Percentiles rank a stretch among this genome's conserved stretches.
These are phyloP conservation scores for Atopsyche davidsoni DNA, from an alignment of 1,140 invertebrate species.

Conservation along the genomic window DNA sequence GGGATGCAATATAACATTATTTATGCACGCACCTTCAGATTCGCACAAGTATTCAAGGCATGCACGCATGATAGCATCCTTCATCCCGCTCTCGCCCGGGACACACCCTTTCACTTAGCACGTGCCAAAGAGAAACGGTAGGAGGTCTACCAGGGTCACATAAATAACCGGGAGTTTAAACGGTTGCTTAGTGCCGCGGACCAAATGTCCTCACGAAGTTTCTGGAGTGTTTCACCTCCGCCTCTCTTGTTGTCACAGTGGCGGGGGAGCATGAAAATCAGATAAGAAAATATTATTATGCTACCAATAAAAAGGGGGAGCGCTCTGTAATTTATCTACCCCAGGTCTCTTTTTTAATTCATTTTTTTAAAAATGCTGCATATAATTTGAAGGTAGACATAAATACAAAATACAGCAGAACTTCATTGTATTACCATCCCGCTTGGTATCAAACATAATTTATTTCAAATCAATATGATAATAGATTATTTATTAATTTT, in stretches of 20 bases:
- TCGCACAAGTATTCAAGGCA: slow-evolving; percentile 25
- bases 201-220: slow-evolving; percentile 29
- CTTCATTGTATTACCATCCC: too few species aligned
- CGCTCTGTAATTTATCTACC: too few species aligned
- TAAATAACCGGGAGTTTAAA: slow-evolving; percentile 30
- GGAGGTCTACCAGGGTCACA: slow-evolving; percentile 24
- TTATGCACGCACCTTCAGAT: slow-evolving; percentile 29
- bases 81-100: slow-evolving; percentile 1
- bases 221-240: slow-evolving; percentile 15
- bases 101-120: slow-evolving; percentile 5
- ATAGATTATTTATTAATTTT: too few species aligned
- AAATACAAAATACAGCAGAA: too few species aligned
- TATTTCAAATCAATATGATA: too few species aligned
- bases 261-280: too few species aligned
- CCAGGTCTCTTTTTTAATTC: too few species aligned
- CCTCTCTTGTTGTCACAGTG: slow-evolving; percentile 14
- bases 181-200: slow-evolving; percentile 26
- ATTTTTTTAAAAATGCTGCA: too few species aligned
- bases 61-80: slow-evolving; percentile 14
- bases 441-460: too few species aligned
- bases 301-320: too few species aligned
- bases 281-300: too few species aligned
- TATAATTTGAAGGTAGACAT: too few species aligned
- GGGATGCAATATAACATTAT: slow-evolving; percentile 26
- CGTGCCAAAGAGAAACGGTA: slow-evolving; percentile 6